A percentile compares a stretch with the other conserved stretches of the same genome.
Evolutionary conservation across 30 jellyfish, hydroid and myxozoan species (phyloP).

Genomic region (Clytia hemisphaerica): DNA sequence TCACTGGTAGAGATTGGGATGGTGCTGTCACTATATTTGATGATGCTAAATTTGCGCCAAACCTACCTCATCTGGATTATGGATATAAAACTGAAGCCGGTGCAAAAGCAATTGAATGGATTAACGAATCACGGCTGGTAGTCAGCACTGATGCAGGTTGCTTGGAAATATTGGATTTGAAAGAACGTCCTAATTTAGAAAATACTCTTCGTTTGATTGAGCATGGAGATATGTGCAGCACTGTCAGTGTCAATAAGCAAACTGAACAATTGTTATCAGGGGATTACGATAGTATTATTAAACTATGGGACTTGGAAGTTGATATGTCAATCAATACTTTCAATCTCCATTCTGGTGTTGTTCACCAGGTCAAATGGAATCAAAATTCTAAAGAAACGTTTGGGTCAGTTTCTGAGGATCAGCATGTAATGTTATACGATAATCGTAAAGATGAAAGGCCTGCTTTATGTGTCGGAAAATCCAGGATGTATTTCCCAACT

Average conservation of each 20-base stretch:
- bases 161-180: slow-evolving; percentile 45
- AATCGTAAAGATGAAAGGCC: slow-evolving; percentile 29
- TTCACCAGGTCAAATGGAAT: slow-evolving; percentile 54
- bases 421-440: slow-evolving; percentile 20
- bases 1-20: slow-evolving; percentile 80
- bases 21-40: slow-evolving; percentile 66
- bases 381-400: slow-evolving; percentile 9
- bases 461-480: background rate
- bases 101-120: slow-evolving; percentile 58
- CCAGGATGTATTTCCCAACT: background rate
- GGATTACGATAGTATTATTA: slow-evolving; percentile 88
- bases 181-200: slow-evolving; percentile 41
- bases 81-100: slow-evolving; percentile 74
- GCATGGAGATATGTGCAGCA: slow-evolving; percentile 78
- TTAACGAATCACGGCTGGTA: slow-evolving; percentile 33
- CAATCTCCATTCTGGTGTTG: slow-evolving; percentile 30
- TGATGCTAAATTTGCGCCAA: slow-evolving; percentile 66
- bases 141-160: slow-evolving; percentile 67
- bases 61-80: slow-evolving; percentile 60
- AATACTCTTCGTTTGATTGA: slow-evolving; percentile 38
- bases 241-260: slow-evolving; percentile 41
- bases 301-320: slow-evolving; percentile 80
- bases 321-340: slow-evolving; percentile 60
- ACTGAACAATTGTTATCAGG: slow-evolving; percentile 65
- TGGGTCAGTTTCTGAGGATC: slow-evolving; percentile 68